Base-by-base conservation (phyloP, 2,113 vertebrate genomes). In the Telmatochromis sp. region DNA sequence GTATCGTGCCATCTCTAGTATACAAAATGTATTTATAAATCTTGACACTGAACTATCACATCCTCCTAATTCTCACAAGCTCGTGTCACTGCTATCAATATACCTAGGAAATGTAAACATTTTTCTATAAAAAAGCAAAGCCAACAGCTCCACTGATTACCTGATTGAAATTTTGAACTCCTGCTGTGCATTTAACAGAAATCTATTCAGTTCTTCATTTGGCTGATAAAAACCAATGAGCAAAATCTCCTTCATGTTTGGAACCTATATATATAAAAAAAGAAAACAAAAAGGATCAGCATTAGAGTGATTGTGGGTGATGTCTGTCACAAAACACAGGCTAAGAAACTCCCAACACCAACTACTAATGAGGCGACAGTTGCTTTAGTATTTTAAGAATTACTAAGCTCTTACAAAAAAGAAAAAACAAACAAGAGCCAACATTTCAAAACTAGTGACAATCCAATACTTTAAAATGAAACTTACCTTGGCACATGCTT, bases 201-300 rank as follows among this genome's bases (percentile, higher is more conserved):
- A 99, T 83, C 97, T 97, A 81, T 92, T 97, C 68, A 99, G 96
- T 42, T 98, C 97, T 82, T 99, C 99, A 55, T 98, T 98, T 35
- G 99, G 98, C 86, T 99, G 99, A 89, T 98, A 99, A 95, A 99
- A 99, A n/a, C 99, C 99, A 65, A 99, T 96, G 53, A 99, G 97
- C 82, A 99, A 93, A 93, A 99, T 97, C 95, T 99, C 99, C 95
- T 99, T 99, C 97, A 99, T 94, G 65, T 98, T 98, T 5, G 98
- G 97, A 17, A 99, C 97, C 99, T 90, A 57, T 19, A 57, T 14
- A 81, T 28, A 11, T 1, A 13, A 47, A 82, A 83, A 45, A 42
- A 45, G 5, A 45, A 73, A 73, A 47, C 21, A 28, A 45, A 83
- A 3, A 42, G 19, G 12, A 40, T 31, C 8, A 47, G 53, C 68